A percentile compares a stretch with the other conserved stretches of the same genome.
phyloP scores from a whole-genome alignment of 2,113 vertebrate species.

The Loxodonta africana region DNA sequence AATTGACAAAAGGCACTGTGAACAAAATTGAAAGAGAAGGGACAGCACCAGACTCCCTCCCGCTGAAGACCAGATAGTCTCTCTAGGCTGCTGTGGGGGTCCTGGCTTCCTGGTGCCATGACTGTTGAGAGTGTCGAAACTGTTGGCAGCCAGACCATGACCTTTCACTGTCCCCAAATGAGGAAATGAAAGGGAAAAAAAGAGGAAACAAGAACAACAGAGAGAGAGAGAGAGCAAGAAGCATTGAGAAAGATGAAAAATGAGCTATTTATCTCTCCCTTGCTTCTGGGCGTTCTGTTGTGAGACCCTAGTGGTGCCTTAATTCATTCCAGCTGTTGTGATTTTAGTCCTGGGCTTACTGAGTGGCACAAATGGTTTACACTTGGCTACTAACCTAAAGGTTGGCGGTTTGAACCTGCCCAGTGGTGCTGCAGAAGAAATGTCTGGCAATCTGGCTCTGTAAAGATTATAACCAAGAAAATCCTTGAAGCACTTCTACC shows the following conservation, averaged over 20 bases:
- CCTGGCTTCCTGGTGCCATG: not conserved
- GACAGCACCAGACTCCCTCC: not conserved
- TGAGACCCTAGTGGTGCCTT: not conserved
- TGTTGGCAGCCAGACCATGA: constrained; percentile 7
- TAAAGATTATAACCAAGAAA: not conserved
- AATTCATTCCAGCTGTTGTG: not conserved
- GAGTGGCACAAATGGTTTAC: not conserved
- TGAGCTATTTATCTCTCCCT: not conserved
- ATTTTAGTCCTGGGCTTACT: not conserved
- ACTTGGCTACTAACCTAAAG: not conserved
- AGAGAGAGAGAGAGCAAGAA: not conserved
- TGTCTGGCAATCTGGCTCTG: not conserved
- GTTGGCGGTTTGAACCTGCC: not conserved
- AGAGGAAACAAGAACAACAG: not conserved
- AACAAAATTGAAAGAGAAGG: not conserved
- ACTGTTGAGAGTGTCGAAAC: not conserved
- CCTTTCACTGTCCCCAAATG: constrained; percentile 10
- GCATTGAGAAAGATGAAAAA: not conserved
- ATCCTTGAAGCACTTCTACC: not conserved
- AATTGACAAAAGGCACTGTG: not conserved
- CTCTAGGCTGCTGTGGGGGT: not conserved
- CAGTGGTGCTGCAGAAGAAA: not conserved
- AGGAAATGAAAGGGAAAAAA: constrained; percentile 68
- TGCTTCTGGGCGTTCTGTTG: not conserved
- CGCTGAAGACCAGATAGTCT: not conserved